These are phyloP conservation scores for Leistus spinibarbis DNA, from an alignment of 2,888 invertebrate species.

Conservation along the genomic window DNA sequence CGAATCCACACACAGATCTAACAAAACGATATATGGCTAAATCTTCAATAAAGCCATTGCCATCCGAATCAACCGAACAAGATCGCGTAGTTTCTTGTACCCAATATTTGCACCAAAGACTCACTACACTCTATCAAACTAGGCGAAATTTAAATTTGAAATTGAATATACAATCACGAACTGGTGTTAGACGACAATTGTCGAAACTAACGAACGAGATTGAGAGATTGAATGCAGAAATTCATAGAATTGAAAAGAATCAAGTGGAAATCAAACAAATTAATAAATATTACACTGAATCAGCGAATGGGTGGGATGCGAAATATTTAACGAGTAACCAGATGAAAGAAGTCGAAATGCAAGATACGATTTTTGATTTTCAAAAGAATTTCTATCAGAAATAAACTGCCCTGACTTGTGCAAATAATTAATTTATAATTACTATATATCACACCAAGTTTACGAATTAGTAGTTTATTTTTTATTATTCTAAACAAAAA, in stretches of 20 bases:
- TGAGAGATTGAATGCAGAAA: neutral
- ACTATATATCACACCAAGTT: neutral
- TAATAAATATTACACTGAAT: conserved; percentile 19
- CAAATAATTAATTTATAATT: neutral
- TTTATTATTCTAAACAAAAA: too few species aligned
- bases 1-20: conserved; percentile 39
- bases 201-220: conserved; percentile 10
- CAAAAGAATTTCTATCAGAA: conserved; percentile 19
- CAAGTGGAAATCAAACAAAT: conserved; percentile 25
- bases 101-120: conserved; percentile 4
- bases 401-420: too few species aligned
- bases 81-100: neutral
- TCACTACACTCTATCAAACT: neutral
- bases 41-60: neutral
- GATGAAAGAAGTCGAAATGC: conserved; percentile 12
- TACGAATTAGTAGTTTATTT: neutral
- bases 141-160: neutral
- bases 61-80: conserved; percentile 1
- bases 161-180: neutral
- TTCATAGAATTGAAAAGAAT: conserved; percentile 15
- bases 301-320: conserved; percentile 10
- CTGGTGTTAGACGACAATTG: neutral
- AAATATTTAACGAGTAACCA: conserved; percentile 23
- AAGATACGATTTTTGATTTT: conserved; percentile 25
- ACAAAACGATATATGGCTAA: conserved; percentile 27